Conservation (phyloP, 2,797 vertebrate species). For the Rhabdophis nuchalis region DNA sequence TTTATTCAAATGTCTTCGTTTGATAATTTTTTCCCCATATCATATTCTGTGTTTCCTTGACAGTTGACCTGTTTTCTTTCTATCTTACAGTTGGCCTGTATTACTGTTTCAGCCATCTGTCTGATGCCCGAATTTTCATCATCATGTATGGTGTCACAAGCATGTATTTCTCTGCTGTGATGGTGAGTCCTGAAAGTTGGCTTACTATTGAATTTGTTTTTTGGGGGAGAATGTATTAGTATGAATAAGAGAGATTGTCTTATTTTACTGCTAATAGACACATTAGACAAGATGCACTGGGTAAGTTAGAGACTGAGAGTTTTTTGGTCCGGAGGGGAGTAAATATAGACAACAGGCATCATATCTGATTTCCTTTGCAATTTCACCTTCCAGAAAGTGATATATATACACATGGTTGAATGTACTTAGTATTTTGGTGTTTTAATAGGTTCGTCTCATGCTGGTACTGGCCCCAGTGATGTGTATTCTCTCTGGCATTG, state of each 20-base stretch:
- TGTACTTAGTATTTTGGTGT: background rate
- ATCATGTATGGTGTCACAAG: constrained; percentile 99
- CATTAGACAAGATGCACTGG: background rate
- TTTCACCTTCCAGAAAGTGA: background rate
- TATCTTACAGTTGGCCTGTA: constrained; percentile 87
- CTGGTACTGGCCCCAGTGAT: constrained; percentile 95
- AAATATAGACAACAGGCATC: background rate
- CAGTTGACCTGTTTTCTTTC: constrained; percentile 22
- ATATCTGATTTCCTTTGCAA: background rate
- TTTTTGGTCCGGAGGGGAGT: background rate
- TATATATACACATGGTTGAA: background rate
- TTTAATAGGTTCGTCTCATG: constrained; percentile 90
- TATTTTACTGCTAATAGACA: background rate
- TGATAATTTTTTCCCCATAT: background rate
- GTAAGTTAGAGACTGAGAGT: background rate
- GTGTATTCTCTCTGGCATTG: constrained; percentile 98
- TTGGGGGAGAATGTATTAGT: background rate
- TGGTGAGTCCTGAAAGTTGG: constrained; percentile 73
- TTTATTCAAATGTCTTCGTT: background rate
- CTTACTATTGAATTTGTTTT: background rate
- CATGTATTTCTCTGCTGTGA: constrained; percentile 99
- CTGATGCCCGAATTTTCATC: constrained; percentile 96
- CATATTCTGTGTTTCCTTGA: background rate
- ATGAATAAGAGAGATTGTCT: background rate
- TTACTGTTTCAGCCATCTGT: constrained; percentile 98